Evolutionary conservation across 2,888 invertebrate genomes (phyloP), one percentile per base, ranked within the genome.

Genomic region (Limulus polyphemus): DNA sequence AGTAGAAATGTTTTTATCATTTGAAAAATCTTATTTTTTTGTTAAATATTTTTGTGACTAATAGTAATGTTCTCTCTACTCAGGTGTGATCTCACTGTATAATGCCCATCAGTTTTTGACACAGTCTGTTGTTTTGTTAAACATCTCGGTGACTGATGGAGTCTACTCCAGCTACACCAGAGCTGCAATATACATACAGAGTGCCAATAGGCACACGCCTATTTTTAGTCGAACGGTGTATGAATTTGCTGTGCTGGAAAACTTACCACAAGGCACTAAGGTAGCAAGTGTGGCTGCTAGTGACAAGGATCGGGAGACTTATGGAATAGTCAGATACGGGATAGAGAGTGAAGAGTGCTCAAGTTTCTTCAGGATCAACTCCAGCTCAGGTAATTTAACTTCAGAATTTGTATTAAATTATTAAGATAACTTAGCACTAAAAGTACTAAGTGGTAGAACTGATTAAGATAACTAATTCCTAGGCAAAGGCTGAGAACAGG

Each of bases 121-220:
- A 57, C 79, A 81, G 68, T 81, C 83, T 58, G 78, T 81, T 59
- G 84, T 84, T 72, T 78, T 83, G 64, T 81, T 97, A 63, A 97
- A 97, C 79, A 86, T 97, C 49, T 94, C 94, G 1, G 95, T 92
- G 51, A 90, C 90, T 61, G 97, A 98, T 79, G 94, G 95, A 49
- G 90, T 95, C 50, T 94, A 92, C 78, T 92, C 91, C 10, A 88
- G 85, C 68, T 94, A 88, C 77, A 85, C 91, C 1, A 70, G 74
- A 50, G 75, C 80, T 10, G 70, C 71, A 50, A 74, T 79, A 11
- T 67, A 63, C 48, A 66, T 70, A 56, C 65, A 65, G 16, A 69
- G 71, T 14, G 85, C 87, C 65, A 94, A 94, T 79, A 80, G 81
- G 69, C 82, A 85, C 74, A 81, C 86, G 69, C 94, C 94, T 11